These are phyloP conservation scores for Eustalomyia histrio DNA, from an alignment of 2,888 invertebrate genomes.

Conservation along the genomic window DNA sequence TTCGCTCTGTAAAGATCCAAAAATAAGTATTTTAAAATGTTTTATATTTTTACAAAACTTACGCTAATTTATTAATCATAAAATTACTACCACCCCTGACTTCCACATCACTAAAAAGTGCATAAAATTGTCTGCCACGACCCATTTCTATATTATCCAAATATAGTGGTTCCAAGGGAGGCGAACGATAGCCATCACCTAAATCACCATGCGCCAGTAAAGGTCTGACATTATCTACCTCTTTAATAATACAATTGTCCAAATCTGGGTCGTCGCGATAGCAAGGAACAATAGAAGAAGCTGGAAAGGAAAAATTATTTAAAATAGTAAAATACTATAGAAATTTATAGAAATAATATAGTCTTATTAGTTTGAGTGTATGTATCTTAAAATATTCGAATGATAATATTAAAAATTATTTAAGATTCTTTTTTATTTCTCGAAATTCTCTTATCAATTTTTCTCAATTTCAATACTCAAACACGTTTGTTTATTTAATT, in stretches of 20 bases:
- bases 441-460: not conserved
- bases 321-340: not conserved
- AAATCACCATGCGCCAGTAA: slow-evolving; percentile 76
- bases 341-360: not conserved
- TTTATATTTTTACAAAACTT: slow-evolving; percentile 50
- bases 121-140: slow-evolving; percentile 76
- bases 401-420: not conserved
- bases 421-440: not conserved
- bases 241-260: slow-evolving; percentile 76
- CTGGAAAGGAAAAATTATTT: slow-evolving; percentile 65
- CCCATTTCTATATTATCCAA: slow-evolving; percentile 78
- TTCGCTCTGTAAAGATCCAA: slow-evolving; percentile 72
- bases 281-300: slow-evolving; percentile 76
- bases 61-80: slow-evolving; percentile 78
- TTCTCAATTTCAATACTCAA: not conserved
- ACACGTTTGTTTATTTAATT: slow-evolving; percentile 26
- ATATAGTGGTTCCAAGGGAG: slow-evolving; percentile 76
- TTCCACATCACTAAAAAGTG: slow-evolving; percentile 75
- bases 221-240: slow-evolving; percentile 75
- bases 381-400: not conserved
- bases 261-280: slow-evolving; percentile 77
- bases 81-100: slow-evolving; percentile 78
- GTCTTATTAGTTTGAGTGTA: not conserved
- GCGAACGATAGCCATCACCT: slow-evolving; percentile 77
- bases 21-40: not conserved